phyloP scores from a whole-genome alignment of 1,140 invertebrate species.

The Littorina saxatilis region DNA sequence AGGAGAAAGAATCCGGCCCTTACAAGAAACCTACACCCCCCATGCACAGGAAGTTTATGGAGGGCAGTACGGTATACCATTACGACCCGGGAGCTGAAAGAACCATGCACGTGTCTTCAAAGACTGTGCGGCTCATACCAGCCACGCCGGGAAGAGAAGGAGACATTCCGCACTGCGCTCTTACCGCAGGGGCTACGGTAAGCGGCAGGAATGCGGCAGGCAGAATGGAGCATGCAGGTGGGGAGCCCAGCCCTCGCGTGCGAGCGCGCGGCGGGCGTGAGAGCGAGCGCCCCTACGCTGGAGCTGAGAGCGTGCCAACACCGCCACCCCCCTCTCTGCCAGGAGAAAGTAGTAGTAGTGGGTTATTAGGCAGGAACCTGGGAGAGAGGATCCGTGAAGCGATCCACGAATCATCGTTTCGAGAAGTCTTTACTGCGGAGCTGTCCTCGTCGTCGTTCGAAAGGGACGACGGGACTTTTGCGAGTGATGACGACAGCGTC shows the following conservation, averaged over 20 bases:
- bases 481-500: neutral
- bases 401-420: constrained; percentile 28
- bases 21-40: too few species aligned
- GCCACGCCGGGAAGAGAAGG: too few species aligned
- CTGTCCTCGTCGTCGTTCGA: constrained; percentile 13
- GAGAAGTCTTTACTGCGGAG: constrained; percentile 31
- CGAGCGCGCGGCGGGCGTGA: neutral
- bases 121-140: too few species aligned
- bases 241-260: neutral
- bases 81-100: too few species aligned
- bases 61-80: too few species aligned
- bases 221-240: neutral
- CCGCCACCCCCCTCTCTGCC: neutral
- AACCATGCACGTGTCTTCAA: too few species aligned
- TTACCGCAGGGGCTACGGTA: constrained; percentile 18
- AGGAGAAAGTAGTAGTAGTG: neutral
- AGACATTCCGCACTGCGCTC: neutral
- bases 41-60: too few species aligned
- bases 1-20: too few species aligned
- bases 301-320: neutral
- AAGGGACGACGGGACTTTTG: neutral
- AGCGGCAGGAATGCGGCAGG: constrained; percentile 7
- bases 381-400: constrained; percentile 21
- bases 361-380: constrained; percentile 21
- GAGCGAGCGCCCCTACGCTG: neutral